These are phyloP conservation scores for Tetranychus piercei DNA, from an alignment of 2,888 invertebrate species.

Conservation along the genomic window DNA sequence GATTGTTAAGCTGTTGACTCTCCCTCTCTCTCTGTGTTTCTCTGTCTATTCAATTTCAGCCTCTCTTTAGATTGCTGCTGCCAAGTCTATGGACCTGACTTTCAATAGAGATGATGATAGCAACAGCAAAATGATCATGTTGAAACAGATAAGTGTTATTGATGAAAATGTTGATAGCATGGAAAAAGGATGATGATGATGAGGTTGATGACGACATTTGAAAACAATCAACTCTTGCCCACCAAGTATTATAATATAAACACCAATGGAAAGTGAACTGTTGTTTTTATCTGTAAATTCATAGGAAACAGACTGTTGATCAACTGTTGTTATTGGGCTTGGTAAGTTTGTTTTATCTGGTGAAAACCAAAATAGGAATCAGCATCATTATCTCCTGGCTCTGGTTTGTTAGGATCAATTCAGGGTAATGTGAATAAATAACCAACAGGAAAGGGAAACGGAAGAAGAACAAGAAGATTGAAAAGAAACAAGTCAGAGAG, in stretches of 20 bases:
- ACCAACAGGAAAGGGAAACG: conserved; percentile 4
- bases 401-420: background rate
- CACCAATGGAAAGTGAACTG: too few relatives aligned
- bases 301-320: too few relatives aligned
- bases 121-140: background rate
- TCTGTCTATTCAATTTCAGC: background rate
- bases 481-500: background rate
- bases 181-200: too few relatives aligned
- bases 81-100: background rate
- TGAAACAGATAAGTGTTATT: too few relatives aligned
- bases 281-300: too few relatives aligned
- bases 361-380: background rate
- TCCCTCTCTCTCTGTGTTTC: background rate
- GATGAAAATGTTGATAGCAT: too few relatives aligned
- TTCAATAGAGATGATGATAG: background rate
- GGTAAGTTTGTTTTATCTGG: background rate
- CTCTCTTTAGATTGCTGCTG: background rate
- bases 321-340: too few relatives aligned
- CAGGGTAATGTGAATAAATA: conserved; percentile 1
- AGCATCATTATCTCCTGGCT: background rate
- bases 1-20: background rate
- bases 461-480: background rate
- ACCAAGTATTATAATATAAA: too few relatives aligned
- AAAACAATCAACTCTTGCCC: too few relatives aligned
- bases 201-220: too few relatives aligned